Evolutionary conservation across 2,888 invertebrate genomes (phyloP), one percentile per base, ranked within the genome.

Genomic region (Balanococcus diminutus): DNA sequence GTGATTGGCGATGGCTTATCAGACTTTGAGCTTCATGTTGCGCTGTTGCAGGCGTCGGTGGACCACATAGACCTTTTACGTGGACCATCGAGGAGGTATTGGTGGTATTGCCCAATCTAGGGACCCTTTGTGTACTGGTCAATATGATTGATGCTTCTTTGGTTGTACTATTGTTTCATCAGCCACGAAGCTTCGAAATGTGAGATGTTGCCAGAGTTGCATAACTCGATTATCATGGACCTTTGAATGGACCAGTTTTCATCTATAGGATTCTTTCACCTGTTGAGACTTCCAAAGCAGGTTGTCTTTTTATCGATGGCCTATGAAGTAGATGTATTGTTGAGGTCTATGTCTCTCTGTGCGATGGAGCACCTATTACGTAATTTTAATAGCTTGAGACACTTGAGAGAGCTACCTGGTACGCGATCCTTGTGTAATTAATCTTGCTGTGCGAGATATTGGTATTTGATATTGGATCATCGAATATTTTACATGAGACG

Each of bases 141-240:
- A 72, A 28, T 72, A 32, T 72, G 72, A 72, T 72, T 72, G 72
- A 72, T 72, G 72, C n/a, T 31, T 72, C 11, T 11, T 72, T 16
- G 67, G 31, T 72, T 16, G 67, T n/a, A 67, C 22, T 28, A 72
- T 72, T 56, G 56, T 56, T 56, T 56, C 56, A 56, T 56, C 8
- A n/a, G 5, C 5, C 11, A n/a, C 16, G 2, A 16, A 4, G n/a
- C n/a, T n/a, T 2, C 16, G n/a, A 22, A 56, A 56, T n/a, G 36
- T 8, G 36, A 36, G 8, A 8, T 36, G 5, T 46, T 46, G 46
- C n/a, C 46, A 46, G n/a, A 2, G 46, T n/a, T 22, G 11, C 19
- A 19, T 56, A 19, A 56, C 5, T 56, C 56, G 22, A 46, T n/a
- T n/a, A 46, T 5, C 46, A n/a, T 46, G 46, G 46, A 46, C 46